These are phyloP conservation scores for Plecturocebus donacophilus DNA, from an alignment of 2,113 vertebrate species.

Conservation along the genomic window DNA sequence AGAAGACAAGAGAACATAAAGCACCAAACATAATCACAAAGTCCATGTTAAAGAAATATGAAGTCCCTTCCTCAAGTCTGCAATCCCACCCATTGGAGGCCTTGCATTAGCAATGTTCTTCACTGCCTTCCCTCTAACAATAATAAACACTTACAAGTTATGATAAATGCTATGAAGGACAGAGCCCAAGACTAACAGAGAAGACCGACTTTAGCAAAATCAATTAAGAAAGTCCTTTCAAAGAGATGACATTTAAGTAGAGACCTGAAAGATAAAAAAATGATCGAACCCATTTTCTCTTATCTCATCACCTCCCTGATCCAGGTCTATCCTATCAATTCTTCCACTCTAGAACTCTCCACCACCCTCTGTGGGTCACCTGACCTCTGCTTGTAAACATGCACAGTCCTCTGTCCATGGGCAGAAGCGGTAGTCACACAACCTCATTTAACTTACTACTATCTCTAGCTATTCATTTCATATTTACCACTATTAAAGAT, in stretches of 20 bases:
- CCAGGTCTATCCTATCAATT: background rate
- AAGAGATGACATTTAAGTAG: background rate
- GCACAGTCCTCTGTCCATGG: background rate
- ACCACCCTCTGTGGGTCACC: background rate
- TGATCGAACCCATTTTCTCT: background rate
- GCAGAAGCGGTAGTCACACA: background rate
- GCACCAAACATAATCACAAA: background rate
- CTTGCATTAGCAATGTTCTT: background rate
- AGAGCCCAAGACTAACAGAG: slow-evolving; percentile 1
- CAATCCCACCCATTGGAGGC: background rate
- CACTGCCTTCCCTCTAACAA: background rate
- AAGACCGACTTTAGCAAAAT: background rate
- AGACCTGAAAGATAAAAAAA: slow-evolving; percentile 38
- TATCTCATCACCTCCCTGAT: background rate
- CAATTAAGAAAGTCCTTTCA: slow-evolving; percentile 38
- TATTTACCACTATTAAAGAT: slow-evolving; percentile 25
- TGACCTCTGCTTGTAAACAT: slow-evolving; percentile 14
- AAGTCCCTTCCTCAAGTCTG: background rate
- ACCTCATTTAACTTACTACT: background rate
- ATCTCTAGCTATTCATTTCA: slow-evolving; percentile 11
- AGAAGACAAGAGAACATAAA: slow-evolving; percentile 21
- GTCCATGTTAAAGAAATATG: background rate
- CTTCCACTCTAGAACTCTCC: background rate
- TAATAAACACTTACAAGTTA: background rate
- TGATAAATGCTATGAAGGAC: background rate